These are phyloP conservation scores for Notodromas monacha DNA, from an alignment of 2,888 invertebrate species.

Conservation along the genomic window DNA sequence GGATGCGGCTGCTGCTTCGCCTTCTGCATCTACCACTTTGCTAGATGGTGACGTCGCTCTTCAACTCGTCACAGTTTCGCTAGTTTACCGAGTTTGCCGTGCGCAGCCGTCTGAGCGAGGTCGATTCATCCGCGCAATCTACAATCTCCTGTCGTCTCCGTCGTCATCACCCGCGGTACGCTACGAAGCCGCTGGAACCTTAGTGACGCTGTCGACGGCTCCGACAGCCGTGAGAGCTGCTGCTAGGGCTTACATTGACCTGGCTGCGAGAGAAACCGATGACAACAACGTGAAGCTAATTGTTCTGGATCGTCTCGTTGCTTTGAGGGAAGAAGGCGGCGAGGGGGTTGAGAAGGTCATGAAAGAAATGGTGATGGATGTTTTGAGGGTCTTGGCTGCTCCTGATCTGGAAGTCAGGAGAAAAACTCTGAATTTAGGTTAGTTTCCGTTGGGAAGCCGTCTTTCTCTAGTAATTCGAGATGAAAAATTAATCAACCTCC, in stretches of 20 bases:
- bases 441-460: too few species aligned
- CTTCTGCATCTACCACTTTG: too few species aligned
- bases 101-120: conserved; percentile 80
- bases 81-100: conserved; percentile 95
- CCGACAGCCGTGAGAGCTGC: conserved; percentile 94
- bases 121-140: conserved; percentile 90
- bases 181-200: conserved; percentile 91
- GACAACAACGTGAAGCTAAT: conserved; percentile 99
- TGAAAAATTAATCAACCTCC: too few species aligned
- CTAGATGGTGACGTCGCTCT: conserved; percentile 94
- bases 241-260: conserved; percentile 85
- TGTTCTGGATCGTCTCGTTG: conserved; percentile 66
- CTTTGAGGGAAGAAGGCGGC: conserved; percentile 47
- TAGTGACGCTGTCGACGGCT: conserved; percentile 82
- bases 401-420: conserved; percentile 78
- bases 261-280: conserved; percentile 97
- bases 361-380: conserved; percentile 76
- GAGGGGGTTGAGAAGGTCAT: conserved; percentile 53
- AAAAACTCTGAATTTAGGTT: conserved; percentile 26
- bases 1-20: too few species aligned
- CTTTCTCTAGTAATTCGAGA: too few species aligned
- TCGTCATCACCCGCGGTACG: conserved; percentile 67
- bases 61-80: conserved; percentile 87
- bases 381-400: conserved; percentile 58
- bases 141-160: conserved; percentile 80